Base-by-base conservation (phyloP, 2,113 vertebrate species). In the Oxygymnocypris stewartii region DNA sequence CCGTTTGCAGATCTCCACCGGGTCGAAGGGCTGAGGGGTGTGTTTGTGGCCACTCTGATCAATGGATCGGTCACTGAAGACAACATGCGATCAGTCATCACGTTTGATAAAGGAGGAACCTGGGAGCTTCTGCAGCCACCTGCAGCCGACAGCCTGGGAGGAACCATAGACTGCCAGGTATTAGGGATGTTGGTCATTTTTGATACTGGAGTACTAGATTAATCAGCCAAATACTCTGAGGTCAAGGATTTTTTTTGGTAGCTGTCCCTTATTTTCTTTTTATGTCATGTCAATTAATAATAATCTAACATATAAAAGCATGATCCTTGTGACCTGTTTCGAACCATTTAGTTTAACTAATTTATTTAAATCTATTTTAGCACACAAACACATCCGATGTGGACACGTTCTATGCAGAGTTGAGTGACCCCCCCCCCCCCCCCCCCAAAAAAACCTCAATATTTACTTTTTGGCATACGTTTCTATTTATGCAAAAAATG, bases 71-170 rank as follows among this genome's bases (percentile, higher is more conserved):
- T 96, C 90, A 97, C 91, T 12, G 97, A 99, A 87, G 96, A 99
- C 93, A 99, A 99, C 94, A 98, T 98, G 97, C 94, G 95, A 12
- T 99, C 98, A 0, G 97, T 99, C 93, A 98, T 99, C 93, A 99
- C 98, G 42, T 99, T 99, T 4, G 98, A 99, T 93, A 99, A 99
- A 91, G 98, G 98, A 0, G 98, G 98, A n/a, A 97, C 97, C 6
- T 99, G 98, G 98, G 97, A 99, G 90, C 95, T 96, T 89, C 96
- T 99, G 65, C 96, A 95, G 94, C 95, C 98, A 0, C 98, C 98
- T 0, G 89, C 93, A 0, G 95, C 95, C 61, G 97, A 97, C 0
- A 96, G 84, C 75, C 96, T 97, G 0, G 97, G 97, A 63, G 97
- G 98, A 84, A 96, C 92, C 10, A 93, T 97, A n/a, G 92, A 96